These are phyloP conservation scores for Phrixothrix hirtus DNA, from an alignment of 2,888 invertebrate genomes.

Conservation along the genomic window DNA sequence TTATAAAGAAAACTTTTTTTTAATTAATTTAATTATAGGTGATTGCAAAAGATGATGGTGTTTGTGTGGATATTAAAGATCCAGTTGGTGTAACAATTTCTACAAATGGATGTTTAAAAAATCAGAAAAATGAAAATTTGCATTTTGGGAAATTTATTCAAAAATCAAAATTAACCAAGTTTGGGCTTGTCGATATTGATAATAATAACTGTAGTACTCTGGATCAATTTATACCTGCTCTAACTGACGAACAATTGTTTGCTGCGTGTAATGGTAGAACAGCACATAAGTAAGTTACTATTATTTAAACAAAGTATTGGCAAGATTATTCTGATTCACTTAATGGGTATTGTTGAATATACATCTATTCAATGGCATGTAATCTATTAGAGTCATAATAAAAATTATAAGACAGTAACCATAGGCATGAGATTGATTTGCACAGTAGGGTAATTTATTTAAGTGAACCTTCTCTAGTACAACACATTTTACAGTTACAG, in stretches of 20 bases:
- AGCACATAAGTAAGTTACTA: conserved; percentile 72
- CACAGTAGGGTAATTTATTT: too few species aligned
- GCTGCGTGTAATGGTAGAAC: conserved; percentile 80
- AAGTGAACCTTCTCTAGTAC: too few species aligned
- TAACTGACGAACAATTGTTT: conserved; percentile 80
- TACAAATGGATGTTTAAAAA: conserved; percentile 47
- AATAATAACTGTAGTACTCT: conserved; percentile 29
- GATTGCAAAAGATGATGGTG: conserved; percentile 4
- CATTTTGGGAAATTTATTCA: conserved; percentile 58
- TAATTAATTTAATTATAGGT: background rate
- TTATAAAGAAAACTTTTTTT: background rate
- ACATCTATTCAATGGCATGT: too few species aligned
- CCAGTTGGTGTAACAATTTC: conserved; percentile 49
- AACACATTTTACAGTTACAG: too few species aligned
- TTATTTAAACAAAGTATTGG: conserved; percentile 1
- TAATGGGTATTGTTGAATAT: too few species aligned
- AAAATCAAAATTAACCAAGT: conserved; percentile 54
- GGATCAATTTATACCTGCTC: conserved; percentile 27
- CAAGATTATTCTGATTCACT: too few species aligned
- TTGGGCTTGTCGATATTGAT: conserved; percentile 45
- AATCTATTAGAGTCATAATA: too few species aligned
- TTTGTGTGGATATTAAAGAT: conserved; percentile 25
- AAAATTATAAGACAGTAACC: too few species aligned
- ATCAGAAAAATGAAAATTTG: conserved; percentile 44
- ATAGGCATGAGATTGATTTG: too few species aligned